These are phyloP conservation scores for Ochropleura plecta DNA, from an alignment of 2,888 invertebrate species.

Conservation along the genomic window DNA sequence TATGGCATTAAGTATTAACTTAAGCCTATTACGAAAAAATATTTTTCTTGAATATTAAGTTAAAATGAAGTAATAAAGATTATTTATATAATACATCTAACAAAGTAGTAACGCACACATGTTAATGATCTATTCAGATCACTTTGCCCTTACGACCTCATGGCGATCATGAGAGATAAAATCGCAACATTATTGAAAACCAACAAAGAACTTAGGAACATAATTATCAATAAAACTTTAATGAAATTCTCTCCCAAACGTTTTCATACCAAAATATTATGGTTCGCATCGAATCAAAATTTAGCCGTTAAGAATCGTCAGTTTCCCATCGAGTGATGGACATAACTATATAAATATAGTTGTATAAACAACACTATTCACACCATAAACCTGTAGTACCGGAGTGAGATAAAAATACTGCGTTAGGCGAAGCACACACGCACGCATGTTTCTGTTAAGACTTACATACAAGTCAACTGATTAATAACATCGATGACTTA, in stretches of 20 bases:
- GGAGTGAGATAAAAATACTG: slow-evolving; percentile 64
- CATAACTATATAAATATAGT: slow-evolving; percentile 52
- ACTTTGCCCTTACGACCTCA: slow-evolving; percentile 25
- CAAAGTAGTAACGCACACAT: slow-evolving; percentile 15
- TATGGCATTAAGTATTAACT: slow-evolving; percentile 3
- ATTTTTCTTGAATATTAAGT: neutral
- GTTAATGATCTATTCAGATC: slow-evolving; percentile 22
- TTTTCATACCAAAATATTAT: slow-evolving; percentile 41
- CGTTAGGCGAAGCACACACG: slow-evolving; percentile 54
- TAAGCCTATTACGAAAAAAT: neutral
- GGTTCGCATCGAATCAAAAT: slow-evolving; percentile 60
- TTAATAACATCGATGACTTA: neutral
- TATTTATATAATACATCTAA: slow-evolving; percentile 17
- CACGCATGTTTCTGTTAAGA: slow-evolving; percentile 47
- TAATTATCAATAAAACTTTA: slow-evolving; percentile 45
- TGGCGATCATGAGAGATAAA: slow-evolving; percentile 33
- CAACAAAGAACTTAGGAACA: slow-evolving; percentile 25
- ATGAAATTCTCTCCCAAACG: slow-evolving; percentile 29
- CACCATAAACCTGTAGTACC: slow-evolving; percentile 73
- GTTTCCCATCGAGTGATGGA: slow-evolving; percentile 62
- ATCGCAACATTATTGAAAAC: slow-evolving; percentile 40
- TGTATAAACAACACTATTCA: slow-evolving; percentile 69
- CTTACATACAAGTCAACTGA: neutral
- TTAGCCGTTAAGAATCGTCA: slow-evolving; percentile 58
- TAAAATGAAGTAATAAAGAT: slow-evolving; percentile 31